Conservation (phyloP, 2,888 invertebrate species). For the Caenorhabditis zanzibari region DNA sequence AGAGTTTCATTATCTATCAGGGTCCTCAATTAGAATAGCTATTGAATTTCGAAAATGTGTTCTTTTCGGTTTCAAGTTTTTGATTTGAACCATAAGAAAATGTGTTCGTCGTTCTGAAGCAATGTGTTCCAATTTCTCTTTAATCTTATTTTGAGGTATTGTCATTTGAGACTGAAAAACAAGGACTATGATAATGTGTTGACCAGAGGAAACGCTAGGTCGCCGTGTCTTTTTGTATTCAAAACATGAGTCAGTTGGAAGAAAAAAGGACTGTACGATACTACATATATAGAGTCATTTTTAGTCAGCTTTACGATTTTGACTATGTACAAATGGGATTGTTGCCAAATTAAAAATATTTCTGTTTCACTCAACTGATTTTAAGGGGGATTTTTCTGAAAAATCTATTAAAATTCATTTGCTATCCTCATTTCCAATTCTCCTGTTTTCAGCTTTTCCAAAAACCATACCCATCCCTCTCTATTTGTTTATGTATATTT, state of each 20-base stretch:
- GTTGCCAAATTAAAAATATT: not conserved
- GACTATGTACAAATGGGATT: too few species aligned
- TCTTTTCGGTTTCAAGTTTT: not conserved
- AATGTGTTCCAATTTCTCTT: too few species aligned
- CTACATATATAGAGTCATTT: not conserved
- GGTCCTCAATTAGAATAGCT: not conserved
- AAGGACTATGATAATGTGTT: not conserved
- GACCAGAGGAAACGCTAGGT: not conserved
- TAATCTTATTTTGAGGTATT: too few species aligned
- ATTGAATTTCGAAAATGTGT: not conserved
- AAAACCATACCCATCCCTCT: not conserved
- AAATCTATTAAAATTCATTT: too few species aligned
- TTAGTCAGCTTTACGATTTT: not conserved
- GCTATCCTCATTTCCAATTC: too few species aligned
- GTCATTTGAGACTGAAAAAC: not conserved
- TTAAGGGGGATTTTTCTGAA: too few species aligned
- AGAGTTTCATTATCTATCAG: not conserved
- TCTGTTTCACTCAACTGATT: not conserved
- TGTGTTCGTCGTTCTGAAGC: too few species aligned
- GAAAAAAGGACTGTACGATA: constrained; percentile 1
- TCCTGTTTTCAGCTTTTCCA: not conserved
- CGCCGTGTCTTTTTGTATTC: not conserved
- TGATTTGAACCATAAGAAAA: not conserved
- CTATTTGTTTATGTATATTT: constrained; percentile 7
- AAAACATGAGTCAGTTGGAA: constrained; percentile 1